phyloP scores from a whole-genome alignment of 2,113 vertebrate genomes.

The Myotis yumanensis region DNA sequence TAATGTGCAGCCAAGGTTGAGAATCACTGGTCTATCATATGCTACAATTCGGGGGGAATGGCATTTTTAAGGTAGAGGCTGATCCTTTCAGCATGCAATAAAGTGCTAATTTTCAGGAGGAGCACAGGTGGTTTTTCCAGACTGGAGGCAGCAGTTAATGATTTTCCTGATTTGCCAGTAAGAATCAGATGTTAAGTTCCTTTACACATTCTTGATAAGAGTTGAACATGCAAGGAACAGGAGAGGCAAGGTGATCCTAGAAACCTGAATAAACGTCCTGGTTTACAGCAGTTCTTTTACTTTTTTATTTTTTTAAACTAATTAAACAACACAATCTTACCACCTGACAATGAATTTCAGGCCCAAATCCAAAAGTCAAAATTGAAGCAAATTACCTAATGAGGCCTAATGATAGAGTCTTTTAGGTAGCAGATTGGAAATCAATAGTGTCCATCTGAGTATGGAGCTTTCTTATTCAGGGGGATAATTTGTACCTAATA shows the following conservation, averaged over 20 bases:
- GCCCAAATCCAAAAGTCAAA: conserved; percentile 77
- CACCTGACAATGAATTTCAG: conserved; percentile 79
- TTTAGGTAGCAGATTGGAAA: conserved; percentile 84
- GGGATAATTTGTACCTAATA: conserved; percentile 82
- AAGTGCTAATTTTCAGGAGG: neutral
- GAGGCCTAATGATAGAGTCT: conserved; percentile 81
- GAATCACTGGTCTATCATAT: neutral
- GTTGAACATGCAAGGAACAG: neutral
- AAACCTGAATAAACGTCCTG: conserved; percentile 69
- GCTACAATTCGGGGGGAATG: neutral
- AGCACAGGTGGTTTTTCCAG: neutral
- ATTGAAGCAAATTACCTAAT: conserved; percentile 82
- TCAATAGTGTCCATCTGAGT: conserved; percentile 84
- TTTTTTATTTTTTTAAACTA: conserved; percentile 70
- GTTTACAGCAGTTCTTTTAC: conserved; percentile 81
- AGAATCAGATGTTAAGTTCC: conserved; percentile 67
- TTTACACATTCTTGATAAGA: conserved; percentile 8
- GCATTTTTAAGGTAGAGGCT: neutral
- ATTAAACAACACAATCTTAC: conserved; percentile 84
- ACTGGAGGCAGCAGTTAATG: neutral
- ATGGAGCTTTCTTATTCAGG: conserved; percentile 75
- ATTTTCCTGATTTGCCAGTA: conserved; percentile 32
- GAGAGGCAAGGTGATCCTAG: conserved; percentile 50
- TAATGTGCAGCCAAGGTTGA: too few species aligned
- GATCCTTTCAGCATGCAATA: neutral